Evolutionary conservation across 2,797 vertebrate species (phyloP), one percentile per base, ranked within the genome.

Genomic region (Heteromormyrus szaboi): DNA sequence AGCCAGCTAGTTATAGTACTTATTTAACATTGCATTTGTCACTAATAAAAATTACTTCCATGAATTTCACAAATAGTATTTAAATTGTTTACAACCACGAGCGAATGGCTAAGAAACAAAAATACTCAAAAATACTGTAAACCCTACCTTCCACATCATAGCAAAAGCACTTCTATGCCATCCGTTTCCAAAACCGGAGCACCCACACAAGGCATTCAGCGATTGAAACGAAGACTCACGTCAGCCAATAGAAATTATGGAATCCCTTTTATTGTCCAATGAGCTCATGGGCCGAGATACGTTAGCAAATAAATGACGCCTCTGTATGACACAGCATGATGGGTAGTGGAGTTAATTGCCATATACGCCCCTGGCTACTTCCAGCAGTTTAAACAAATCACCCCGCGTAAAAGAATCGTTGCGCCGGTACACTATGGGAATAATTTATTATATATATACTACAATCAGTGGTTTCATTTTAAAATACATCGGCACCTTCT

Each of bases 101-200:
- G 84, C 9, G n/a, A 46, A 44, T 89, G 25, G 19, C 53, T 51
- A 85, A 33, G 19, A 88, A 90, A 85, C 87, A 56, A 48, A 81
- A 50, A 85, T 89, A 81, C 50, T 88, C 76, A 88, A 89, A 89
- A 92, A 84, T 72, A 37, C 29, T 37, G 68, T 89, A 51, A 90
- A 53, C 68, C 93, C 88, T 94, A 95, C 94, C 95, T 93, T 93
- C 92, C 90, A 88, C 91, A 89, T 89, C 90, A 91, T 91, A 90
- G 90, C 85, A 87, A 91, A 88, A 90, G 89, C 89, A 90, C 85
- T 90, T 91, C 87, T 88, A 91, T 92, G 92, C 92, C 93, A 92
- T 94, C 90, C 90, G 90, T 91, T 91, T 93, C 91, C 72, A 90
- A 87, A 46, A 72, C 83, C 5, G 87, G 91, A 95, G 91, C 90